phyloP scores from a whole-genome alignment of 2,888 invertebrate species.

The Crematogaster levior region DNA sequence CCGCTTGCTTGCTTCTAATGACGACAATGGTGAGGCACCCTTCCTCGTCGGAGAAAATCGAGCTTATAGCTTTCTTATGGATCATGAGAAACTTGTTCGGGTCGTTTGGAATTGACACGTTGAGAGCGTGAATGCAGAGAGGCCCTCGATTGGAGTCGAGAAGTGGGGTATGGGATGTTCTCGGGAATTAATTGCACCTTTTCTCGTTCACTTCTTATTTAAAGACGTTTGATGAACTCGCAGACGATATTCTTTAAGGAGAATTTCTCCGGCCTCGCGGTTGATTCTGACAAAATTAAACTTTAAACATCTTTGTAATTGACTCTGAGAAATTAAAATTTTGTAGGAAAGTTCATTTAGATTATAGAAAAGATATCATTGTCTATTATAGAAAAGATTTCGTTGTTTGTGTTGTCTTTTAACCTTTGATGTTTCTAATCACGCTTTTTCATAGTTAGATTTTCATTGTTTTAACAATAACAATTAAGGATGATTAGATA shows the following conservation, averaged over 20 bases:
- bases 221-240: background rate
- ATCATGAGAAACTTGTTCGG: background rate
- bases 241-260: background rate
- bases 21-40: background rate
- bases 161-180: background rate
- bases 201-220: slow-evolving; percentile 10
- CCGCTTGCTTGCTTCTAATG: background rate
- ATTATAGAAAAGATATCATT: background rate
- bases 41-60: background rate
- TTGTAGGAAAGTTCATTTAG: background rate
- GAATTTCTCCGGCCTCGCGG: background rate
- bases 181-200: background rate
- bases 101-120: too few relatives aligned
- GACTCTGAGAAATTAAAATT: background rate
- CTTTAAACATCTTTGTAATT: slow-evolving; percentile 18
- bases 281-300: background rate
- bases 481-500: background rate
- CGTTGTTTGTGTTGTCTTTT: background rate
- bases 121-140: background rate
- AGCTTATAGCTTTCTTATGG: slow-evolving; percentile 17
- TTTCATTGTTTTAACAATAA: background rate
- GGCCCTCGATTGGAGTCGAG: background rate
- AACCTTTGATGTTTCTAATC: background rate
- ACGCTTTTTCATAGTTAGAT: background rate
- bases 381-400: background rate